phyloP scores from a whole-genome alignment of 2,113 vertebrate species.

The Dicrurus megarhynchus region DNA sequence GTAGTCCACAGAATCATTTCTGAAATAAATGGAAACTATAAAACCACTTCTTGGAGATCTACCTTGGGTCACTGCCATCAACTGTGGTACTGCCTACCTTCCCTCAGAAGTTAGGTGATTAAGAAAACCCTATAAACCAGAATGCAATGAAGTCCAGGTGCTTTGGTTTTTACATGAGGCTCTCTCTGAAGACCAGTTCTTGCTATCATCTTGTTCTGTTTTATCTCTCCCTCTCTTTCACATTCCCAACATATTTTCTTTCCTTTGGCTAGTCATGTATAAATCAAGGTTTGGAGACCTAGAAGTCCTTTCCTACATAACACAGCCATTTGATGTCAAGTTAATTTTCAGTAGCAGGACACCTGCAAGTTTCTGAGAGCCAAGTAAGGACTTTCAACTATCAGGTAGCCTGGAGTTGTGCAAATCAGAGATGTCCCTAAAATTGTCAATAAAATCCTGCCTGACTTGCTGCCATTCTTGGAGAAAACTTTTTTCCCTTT shows the following conservation, averaged over 20 bases:
- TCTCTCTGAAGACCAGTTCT: neutral
- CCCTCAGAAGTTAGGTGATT: neutral
- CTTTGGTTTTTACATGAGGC: neutral
- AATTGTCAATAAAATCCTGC: neutral
- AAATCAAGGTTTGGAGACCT: neutral
- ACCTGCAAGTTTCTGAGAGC: neutral
- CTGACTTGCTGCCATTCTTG: neutral
- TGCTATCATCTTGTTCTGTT: neutral
- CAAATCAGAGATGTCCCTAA: neutral
- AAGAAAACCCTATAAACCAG: neutral
- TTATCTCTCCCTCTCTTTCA: neutral
- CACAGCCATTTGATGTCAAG: neutral
- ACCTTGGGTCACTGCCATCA: neutral
- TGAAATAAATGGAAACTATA: constrained; percentile 16
- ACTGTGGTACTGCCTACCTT: neutral
- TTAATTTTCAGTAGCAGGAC: neutral
- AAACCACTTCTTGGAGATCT: neutral
- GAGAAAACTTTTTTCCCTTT: neutral
- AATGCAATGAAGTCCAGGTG: neutral
- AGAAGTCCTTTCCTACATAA: neutral
- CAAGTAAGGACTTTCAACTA: neutral
- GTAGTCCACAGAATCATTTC: neutral
- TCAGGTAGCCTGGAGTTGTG: neutral
- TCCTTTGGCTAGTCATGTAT: neutral
- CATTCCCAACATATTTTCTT: neutral